Base-by-base conservation (phyloP, 2,113 vertebrate genomes). In the Hypanus sabinus region DNA sequence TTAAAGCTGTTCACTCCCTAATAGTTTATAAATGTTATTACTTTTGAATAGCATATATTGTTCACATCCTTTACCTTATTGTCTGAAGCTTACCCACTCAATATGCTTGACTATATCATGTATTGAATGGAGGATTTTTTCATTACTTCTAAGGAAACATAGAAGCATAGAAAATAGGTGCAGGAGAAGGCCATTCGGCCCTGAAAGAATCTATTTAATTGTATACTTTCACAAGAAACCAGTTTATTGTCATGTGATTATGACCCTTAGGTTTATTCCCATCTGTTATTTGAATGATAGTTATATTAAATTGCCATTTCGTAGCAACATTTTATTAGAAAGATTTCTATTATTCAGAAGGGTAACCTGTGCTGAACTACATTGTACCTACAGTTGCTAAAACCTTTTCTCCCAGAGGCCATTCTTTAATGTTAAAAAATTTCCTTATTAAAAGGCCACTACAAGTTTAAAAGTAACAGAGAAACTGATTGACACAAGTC, bases 61-160 rank as follows among this genome's bases (percentile, higher is more conserved):
- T 36, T 36, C 16, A 33, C 36, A 92, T 30, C 65, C 24, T n/a
- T 14, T 3, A 90, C 30, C 16, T 70, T 92, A 22, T 14, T 71
- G 1, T 71, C 20, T 38, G 62, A 68, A 33, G 20, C 70, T 93
- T 73, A 46, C 36, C 71, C 22, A 73, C 20, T 6, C 71, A 93
- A 93, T 36, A 22, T 93, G 20, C 36, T 46, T 55, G 46, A 55
- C 5, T 93, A 0, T 36, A 93, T 24, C 46, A 71, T 22, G 22
- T 24, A 70, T 14, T 22, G 5, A 38, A 71, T 8, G 22, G 16
- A 1, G 55, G 38, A 73, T 75, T 93, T 93, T 75, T 70, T 75
- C 70, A 73, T 75, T 68, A 20, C 22, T 75, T 93, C 91, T 93
- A 55, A 93, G 36, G 18, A 93, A n/a, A n/a, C n/a, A n/a, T n/a